phyloP scores from a whole-genome alignment of 2,888 invertebrate species.

The Pollenia griseotomentosa region DNA sequence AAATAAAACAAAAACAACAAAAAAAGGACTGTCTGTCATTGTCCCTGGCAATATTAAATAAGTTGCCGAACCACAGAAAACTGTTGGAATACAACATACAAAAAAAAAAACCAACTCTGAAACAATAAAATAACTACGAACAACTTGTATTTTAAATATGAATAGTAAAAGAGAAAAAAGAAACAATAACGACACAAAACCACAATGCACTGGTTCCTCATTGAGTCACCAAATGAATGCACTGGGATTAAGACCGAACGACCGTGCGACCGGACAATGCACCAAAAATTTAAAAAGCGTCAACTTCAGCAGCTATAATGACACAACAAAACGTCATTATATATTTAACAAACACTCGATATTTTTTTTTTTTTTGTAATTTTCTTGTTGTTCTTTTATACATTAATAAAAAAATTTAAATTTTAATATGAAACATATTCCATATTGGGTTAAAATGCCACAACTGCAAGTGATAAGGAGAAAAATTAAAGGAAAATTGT shows the following conservation, averaged over 20 bases:
- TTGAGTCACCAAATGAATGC: conserved; percentile 65
- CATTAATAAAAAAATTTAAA: conserved; percentile 6
- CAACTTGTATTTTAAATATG: conserved; percentile 15
- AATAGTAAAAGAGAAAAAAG: conserved; percentile 9
- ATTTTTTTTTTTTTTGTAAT: too few species aligned
- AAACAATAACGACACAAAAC: conserved; percentile 49
- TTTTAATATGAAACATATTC: conserved; percentile 13
- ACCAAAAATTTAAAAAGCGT: conserved; percentile 7
- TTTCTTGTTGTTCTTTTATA: too few species aligned
- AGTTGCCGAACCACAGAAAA: conserved; percentile 62
- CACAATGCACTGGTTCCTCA: conserved; percentile 65
- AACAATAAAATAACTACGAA: conserved; percentile 1
- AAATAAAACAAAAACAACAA: conserved; percentile 20
- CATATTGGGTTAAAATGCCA: conserved; percentile 12
- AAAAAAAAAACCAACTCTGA: conserved; percentile 1
- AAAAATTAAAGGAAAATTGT: conserved; percentile 2
- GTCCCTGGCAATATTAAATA: conserved; percentile 58
- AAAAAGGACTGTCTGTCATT: conserved; percentile 41
- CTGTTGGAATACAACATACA: conserved; percentile 29
- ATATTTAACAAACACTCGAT: conserved; percentile 59
- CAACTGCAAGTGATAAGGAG: conserved; percentile 28
- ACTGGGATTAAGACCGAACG: conserved; percentile 55
- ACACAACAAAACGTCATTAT: conserved; percentile 62
- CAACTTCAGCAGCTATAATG: conserved; percentile 23
- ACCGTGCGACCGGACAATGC: conserved; percentile 26